Evolutionary conservation across 1,140 invertebrate genomes (phyloP), one percentile per base, ranked within the genome.

Genomic region (Pachyrhynchus sulphureomaculatus): DNA sequence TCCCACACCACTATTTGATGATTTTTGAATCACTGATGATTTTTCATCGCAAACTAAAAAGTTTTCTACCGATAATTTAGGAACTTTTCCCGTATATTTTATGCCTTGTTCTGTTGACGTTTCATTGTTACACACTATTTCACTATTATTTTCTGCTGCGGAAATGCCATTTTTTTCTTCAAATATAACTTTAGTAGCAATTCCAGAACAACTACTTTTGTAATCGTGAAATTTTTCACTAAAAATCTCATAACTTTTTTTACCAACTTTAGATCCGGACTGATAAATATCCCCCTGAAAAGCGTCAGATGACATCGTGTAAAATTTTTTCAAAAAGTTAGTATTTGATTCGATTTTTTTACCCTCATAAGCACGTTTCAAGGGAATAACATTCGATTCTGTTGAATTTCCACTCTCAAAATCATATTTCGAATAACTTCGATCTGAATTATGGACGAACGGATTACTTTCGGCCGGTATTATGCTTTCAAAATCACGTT

Each of bases 21-120:
- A 29, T 29, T 29, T 29, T 29, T 2, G 26, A 29, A 29, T 10
- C 12, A 10, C 5, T 32, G n/a, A 32, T 2, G n/a, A 33, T 53
- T 52, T 52, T 39, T 52, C 15, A 34, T 45, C 54, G 24, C 54
- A 56, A 4, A 56, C 54, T 12, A 45, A 10, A 36, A 56, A 56
- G 45, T 15, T 56, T 10, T 44, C 24, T 8, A 56, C 54, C 9
- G 54, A 56, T n/a, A 56, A 45, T 34, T 45, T 56, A 2, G 39
- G 37, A 21, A 29, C 13, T 21, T 21, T 56, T 34, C 20, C 5
- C 36, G 4, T 12, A 8, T 32, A 41, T 21, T 21, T 3, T 21
- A 17, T 4, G 32, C 15, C 5, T 17, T 12, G 4, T 8, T 39
- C 20, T 12, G 10, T 37, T 53, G 10, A 21, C n/a, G 6, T 0